Conservation (phyloP, 1,140 invertebrate genomes). For the Diachasmimorpha longicaudata region DNA sequence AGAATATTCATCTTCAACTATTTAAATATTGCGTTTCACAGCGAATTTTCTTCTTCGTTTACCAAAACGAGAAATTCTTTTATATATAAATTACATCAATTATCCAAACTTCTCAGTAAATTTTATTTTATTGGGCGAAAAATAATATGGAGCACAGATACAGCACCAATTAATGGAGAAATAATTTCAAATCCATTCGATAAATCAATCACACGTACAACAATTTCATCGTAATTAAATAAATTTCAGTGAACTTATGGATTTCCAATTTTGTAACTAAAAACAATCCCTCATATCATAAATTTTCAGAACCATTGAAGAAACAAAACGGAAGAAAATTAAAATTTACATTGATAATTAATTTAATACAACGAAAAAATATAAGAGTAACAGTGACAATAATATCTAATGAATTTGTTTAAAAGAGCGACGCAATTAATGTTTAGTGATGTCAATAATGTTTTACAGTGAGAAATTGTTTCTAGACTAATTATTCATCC, state of each 20-base stretch:
- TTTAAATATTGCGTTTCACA: conserved; percentile 34
- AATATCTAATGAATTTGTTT: conserved; percentile 33
- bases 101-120: background rate
- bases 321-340: background rate
- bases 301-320: background rate
- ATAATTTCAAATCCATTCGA: background rate
- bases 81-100: conserved; percentile 15
- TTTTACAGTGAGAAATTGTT: conserved; percentile 47
- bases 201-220: background rate
- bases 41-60: conserved; percentile 15
- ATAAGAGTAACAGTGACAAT: conserved; percentile 25
- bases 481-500: conserved; percentile 51
- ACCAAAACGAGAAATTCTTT: conserved; percentile 24
- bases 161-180: background rate
- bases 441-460: conserved; percentile 43
- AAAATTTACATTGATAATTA: background rate
- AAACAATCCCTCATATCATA: background rate
- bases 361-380: background rate
- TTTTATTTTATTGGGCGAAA: background rate
- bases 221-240: background rate
- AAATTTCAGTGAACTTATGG: background rate
- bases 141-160: background rate
- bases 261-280: background rate
- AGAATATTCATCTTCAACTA: conserved; percentile 10
- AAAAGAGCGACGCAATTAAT: conserved; percentile 23